Percentiles rank a stretch among this genome's conserved stretches.
Conservation (phyloP, 2,797 vertebrate species). For the Fratercula arctica region DNA sequence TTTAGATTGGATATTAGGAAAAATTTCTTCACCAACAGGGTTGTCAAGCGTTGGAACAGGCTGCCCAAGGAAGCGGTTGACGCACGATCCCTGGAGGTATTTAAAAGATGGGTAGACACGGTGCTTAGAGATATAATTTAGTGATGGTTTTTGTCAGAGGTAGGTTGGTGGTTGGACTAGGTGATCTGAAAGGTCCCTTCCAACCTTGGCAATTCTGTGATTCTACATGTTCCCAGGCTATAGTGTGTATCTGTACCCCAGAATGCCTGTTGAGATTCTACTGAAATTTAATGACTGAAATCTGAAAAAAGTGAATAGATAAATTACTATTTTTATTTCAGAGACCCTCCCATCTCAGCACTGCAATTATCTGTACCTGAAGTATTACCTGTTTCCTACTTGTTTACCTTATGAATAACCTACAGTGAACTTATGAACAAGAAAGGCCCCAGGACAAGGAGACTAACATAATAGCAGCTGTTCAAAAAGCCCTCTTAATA, state of each 20-base stretch:
- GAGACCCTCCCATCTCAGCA: not conserved
- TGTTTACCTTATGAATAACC: not conserved
- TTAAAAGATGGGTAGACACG: no score
- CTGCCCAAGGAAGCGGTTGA: no score
- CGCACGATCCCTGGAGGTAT: no score
- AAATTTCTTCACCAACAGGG: no score
- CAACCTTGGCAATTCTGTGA: no score
- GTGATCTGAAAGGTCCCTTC: no score
- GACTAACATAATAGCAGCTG: not conserved
- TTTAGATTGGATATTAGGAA: no score
- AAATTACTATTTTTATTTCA: not conserved
- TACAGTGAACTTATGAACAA: not conserved
- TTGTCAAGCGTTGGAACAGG: no score
- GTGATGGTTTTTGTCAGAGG: no score
- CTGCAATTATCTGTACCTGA: not conserved
- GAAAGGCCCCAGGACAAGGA: not conserved
- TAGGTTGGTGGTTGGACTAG: no score
- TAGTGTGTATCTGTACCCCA: not conserved
- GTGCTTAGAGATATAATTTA: no score
- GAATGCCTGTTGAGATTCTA: not conserved
- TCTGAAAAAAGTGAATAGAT: not conserved
- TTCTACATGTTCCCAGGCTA: not conserved
- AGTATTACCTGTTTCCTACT: not conserved
- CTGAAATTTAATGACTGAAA: not conserved
- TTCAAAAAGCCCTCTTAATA: not conserved